These are phyloP conservation scores for Clarias gariepinus DNA, from an alignment of 2,113 vertebrate species.

Conservation along the genomic window DNA sequence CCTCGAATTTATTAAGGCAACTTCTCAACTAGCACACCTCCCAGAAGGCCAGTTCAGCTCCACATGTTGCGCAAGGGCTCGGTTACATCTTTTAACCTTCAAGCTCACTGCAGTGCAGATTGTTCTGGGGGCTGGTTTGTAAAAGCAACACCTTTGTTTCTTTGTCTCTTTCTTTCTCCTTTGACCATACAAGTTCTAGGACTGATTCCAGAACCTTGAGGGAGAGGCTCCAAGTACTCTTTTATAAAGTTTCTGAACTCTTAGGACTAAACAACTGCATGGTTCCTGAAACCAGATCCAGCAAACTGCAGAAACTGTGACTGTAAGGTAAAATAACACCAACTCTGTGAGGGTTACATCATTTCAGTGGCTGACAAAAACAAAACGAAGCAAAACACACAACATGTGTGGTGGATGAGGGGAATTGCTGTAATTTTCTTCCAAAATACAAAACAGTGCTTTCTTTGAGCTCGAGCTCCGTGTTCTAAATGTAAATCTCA, in stretches of 20 bases:
- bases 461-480: background rate
- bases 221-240: background rate
- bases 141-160: background rate
- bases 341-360: background rate
- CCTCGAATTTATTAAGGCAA: conserved; percentile 8
- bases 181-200: background rate
- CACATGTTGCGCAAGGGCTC: background rate
- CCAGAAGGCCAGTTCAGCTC: background rate
- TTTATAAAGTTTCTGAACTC: background rate
- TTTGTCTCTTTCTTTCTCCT: background rate
- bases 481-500: no score
- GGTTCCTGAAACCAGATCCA: background rate
- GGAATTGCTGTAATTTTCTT: no score
- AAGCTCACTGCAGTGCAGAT: background rate
- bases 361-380: background rate
- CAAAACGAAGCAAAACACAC: background rate
- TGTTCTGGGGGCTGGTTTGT: background rate
- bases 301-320: background rate
- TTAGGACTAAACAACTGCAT: background rate
- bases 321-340: background rate
- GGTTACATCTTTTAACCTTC: conserved; percentile 2
- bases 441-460: background rate
- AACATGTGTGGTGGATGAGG: no score
- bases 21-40: background rate
- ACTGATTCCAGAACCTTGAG: background rate